Base-by-base conservation (phyloP, 2,113 vertebrate species). In the Notothenia rossii region DNA sequence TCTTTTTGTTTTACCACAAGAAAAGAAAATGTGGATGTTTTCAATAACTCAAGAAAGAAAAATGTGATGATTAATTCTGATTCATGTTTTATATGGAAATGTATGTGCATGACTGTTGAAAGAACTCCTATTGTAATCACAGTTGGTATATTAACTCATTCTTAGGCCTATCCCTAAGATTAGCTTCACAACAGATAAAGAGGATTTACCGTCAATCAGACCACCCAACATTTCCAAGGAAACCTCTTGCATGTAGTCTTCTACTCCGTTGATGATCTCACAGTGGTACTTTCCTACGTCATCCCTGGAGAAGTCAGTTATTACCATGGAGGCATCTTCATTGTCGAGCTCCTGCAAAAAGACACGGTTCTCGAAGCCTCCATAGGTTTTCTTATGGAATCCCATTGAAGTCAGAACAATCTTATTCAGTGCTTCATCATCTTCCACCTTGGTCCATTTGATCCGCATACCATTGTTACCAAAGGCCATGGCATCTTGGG, bases 391-490 rank as follows among this genome's bases (percentile, higher is more conserved):
- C 86, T 91, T 94, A 91, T 98, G 97, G 49, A 95, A 93, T n/a
- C 97, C 97, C 97, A 98, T 97, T 43, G 95, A 95, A 50, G 97
- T 85, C 68, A 97, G 90, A 61, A 99, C 97, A 0, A 98, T 96
- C 74, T 96, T 93, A 72, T 96, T 96, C 81, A 94, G 91, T 79
- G 95, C 90, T 86, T 95, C 95, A 91, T 97, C 95, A 14, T 94
- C 93, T 40, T 94, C 96, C 69, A 97, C 86, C 91, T 98, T 99
- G 94, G 94, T 97, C 98, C 98, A 99, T 92, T 97, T 97, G 79
- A 98, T 91, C 20, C 97, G 95, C 65, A 96, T 93, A 76, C 93
- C 96, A 3, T 82, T 50, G 60, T 56, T 77, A 69, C 88, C 94
- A 86, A 94, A 95, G 74, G 88, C 71, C 1, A 85, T 7, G 3